A percentile compares a stretch with the other conserved stretches of the same genome.
phyloP scores from a whole-genome alignment of 2,113 vertebrate species.

The Spea bombifrons region DNA sequence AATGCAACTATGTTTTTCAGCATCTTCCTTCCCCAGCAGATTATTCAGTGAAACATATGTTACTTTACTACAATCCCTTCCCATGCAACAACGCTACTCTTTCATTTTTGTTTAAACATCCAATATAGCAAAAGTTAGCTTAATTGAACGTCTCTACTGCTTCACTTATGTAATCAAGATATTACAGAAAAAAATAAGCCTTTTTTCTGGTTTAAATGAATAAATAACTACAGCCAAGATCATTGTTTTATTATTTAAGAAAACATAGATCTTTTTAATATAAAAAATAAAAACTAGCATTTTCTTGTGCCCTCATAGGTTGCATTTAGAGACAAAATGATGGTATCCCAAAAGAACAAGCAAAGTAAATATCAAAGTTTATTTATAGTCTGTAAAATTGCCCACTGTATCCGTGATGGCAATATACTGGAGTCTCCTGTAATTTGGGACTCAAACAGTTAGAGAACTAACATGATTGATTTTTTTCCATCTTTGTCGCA shows the following conservation, averaged over 20 bases:
- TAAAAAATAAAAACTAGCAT: no score
- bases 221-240: neutral
- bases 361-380: no score
- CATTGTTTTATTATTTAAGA: neutral
- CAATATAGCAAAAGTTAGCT: neutral
- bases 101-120: neutral
- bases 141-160: neutral
- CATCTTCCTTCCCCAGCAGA: neutral
- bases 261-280: no score
- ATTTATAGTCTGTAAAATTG: no score
- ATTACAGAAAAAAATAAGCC: neutral
- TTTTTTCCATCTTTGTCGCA: no score
- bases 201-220: neutral
- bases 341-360: no score
- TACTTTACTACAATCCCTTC: neutral
- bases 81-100: neutral
- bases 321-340: no score
- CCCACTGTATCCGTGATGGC: no score
- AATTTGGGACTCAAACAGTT: no score
- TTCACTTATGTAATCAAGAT: neutral
- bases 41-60: slow-evolving; percentile 9
- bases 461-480: no score
- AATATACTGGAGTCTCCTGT: no score
- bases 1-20: neutral
- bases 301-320: no score